Evolutionary conservation across 2,797 vertebrate species (phyloP), one percentile per base, ranked within the genome.

Genomic region (Catostomus latipinnis): DNA sequence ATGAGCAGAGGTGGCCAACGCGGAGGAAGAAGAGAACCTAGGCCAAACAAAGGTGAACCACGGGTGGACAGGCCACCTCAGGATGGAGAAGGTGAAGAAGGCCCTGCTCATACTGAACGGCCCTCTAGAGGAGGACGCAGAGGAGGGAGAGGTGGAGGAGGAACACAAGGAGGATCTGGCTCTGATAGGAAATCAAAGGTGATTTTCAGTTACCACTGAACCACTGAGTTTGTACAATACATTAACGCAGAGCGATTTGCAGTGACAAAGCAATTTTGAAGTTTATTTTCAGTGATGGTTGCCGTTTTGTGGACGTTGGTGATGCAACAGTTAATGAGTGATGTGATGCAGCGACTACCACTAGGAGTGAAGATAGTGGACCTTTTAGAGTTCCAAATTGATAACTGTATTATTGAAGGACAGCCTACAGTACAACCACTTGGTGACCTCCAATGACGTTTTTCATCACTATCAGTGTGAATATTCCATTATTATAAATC

Each of bases 101-200:
- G 74, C 13, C 71, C 13, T 81, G 83, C 56, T 76, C 84, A 6
- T 86, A 82, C 14, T 65, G 87, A 61, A 67, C 87, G 61, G 49
- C 8, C 66, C 4, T 72, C 75, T 56, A 67, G 76, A 13, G 80
- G 77, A 52, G 77, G 72, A 6, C 69, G 69, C 53, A 66, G 56
- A 43, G 71, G 75, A 54, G 67, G 76, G 50, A 14, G 81, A 66
- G 66, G 71, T 13, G 54, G 76, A 50, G 57, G 34, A 6, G 83
- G 72, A 7, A 86, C 65, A 56, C 91, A 89, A 73, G 88, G 6
- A 76, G 81, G 75, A 76, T 0, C 85, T 5, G 93, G 89, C 5
- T 74, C 87, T 0, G 96, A 97, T 90, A 91, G 93, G 60, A 96
- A 94, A 76, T 95, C 95, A n/a, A 96, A 96, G 94, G 96, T 93